phyloP scores from a whole-genome alignment of 2,113 vertebrate genomes.

The Zootoca vivipara region DNA sequence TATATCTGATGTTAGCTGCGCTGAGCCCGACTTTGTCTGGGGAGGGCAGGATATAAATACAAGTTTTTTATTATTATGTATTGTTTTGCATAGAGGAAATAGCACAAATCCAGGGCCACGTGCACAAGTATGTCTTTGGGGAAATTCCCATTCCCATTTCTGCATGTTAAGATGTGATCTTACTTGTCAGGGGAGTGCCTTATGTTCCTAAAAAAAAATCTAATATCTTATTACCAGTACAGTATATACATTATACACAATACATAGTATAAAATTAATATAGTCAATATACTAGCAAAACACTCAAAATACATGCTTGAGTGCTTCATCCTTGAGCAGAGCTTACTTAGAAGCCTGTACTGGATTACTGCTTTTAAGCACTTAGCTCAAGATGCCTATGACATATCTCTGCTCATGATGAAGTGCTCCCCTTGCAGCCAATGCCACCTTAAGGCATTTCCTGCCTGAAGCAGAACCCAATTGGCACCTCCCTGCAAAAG shows the following conservation, averaged over 20 bases:
- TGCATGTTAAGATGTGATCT: background rate
- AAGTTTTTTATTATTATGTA: background rate
- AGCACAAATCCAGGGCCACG: background rate
- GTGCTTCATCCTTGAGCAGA: background rate
- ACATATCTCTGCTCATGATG: background rate
- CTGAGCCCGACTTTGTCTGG: too few species aligned
- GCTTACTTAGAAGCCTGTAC: background rate
- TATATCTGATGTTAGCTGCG: too few species aligned
- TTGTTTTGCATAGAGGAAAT: conserved; percentile 6
- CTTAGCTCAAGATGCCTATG: background rate
- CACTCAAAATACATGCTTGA: background rate
- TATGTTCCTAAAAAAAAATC: background rate
- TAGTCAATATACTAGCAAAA: background rate
- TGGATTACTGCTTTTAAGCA: background rate
- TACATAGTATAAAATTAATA: background rate
- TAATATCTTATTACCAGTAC: background rate
- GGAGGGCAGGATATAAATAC: too few species aligned
- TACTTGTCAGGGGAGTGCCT: background rate
- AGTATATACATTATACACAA: background rate
- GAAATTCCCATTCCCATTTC: background rate
- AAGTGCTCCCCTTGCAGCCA: background rate
- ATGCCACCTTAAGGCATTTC: background rate
- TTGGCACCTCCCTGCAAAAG: background rate
- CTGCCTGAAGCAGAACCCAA: background rate
- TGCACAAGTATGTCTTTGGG: background rate